Evolutionary conservation across 2,113 vertebrate species (phyloP).

Genomic region (Ceyx melanurus): DNA sequence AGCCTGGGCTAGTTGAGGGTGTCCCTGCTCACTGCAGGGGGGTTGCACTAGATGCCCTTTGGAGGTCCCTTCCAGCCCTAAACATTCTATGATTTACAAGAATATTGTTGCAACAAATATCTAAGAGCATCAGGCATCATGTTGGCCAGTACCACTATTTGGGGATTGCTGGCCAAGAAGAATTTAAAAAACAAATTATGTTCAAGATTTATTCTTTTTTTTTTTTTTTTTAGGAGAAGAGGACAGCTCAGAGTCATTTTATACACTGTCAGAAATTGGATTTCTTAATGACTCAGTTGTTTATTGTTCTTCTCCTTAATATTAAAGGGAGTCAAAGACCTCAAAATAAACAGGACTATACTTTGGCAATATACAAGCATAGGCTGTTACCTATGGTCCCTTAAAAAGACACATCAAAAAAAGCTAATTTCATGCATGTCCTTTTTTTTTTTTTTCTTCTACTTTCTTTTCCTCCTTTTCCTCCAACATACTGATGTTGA

Average conservation of each 20-base stretch:
- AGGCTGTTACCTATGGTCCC: background rate
- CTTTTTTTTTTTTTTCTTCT: background rate
- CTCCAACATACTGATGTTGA: background rate
- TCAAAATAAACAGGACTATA: background rate
- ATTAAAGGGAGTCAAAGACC: background rate
- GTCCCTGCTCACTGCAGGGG: too few species aligned
- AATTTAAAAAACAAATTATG: background rate
- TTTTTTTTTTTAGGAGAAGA: background rate
- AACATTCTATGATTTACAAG: background rate
- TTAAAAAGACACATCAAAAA: background rate
- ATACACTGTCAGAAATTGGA: background rate
- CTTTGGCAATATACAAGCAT: background rate
- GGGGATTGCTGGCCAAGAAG: background rate
- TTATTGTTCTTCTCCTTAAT: background rate
- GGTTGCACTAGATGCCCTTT: too few species aligned
- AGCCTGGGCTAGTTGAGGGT: too few species aligned
- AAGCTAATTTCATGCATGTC: background rate
- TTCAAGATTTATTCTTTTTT: background rate
- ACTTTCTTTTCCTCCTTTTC: background rate
- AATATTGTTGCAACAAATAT: background rate
- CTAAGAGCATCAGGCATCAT: background rate
- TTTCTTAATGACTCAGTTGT: background rate
- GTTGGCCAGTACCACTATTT: background rate
- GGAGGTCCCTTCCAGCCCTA: too few species aligned
- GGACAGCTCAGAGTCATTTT: background rate